These are phyloP conservation scores for Melipona quadrifasciata DNA, from an alignment of 1,140 invertebrate genomes.

Conservation along the genomic window DNA sequence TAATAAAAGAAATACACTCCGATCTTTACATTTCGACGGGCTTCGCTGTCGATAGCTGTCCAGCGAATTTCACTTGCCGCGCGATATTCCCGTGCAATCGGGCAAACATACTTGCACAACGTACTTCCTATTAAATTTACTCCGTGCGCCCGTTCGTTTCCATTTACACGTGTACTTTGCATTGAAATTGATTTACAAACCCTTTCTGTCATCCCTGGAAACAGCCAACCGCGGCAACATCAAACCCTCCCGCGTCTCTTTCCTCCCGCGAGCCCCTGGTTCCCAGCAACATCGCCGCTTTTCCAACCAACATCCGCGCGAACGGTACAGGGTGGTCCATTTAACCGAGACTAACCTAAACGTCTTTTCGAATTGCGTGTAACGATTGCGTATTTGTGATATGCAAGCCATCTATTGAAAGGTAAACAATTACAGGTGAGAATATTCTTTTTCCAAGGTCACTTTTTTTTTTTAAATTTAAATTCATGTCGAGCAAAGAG, in stretches of 20 bases:
- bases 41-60: not conserved
- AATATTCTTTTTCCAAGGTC: too few relatives aligned
- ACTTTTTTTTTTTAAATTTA: too few relatives aligned
- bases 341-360: too few relatives aligned
- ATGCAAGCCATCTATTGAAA: too few relatives aligned
- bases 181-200: conserved; percentile 10
- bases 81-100: not conserved
- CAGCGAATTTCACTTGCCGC: not conserved
- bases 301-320: not conserved
- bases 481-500: too few relatives aligned
- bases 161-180: not conserved
- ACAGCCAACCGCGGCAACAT: not conserved
- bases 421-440: too few relatives aligned
- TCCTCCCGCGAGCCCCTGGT: not conserved
- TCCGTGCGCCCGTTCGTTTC: not conserved
- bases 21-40: not conserved
- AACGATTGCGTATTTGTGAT: too few relatives aligned
- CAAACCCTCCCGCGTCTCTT: not conserved
- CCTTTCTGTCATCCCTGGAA: not conserved
- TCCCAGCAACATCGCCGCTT: not conserved
- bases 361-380: too few relatives aligned
- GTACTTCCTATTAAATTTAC: not conserved
- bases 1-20: not conserved
- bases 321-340: too few relatives aligned
- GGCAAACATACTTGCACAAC: too few relatives aligned